A percentile compares a stretch with the other conserved stretches of the same genome.
Conservation (phyloP, 1,140 invertebrate genomes). For the Aphelinus certus region DNA sequence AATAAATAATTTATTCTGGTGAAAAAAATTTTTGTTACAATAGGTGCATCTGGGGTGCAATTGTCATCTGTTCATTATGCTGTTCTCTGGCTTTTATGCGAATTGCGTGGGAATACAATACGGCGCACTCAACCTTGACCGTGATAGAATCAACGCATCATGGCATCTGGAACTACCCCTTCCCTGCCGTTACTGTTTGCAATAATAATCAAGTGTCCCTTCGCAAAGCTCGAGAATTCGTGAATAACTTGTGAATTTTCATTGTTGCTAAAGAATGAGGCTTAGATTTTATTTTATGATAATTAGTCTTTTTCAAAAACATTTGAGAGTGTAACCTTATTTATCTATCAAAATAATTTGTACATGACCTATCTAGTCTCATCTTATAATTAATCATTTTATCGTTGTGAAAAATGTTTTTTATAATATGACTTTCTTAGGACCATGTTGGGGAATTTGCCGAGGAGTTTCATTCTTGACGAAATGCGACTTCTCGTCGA, state of each 20-base stretch:
- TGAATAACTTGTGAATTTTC: conserved; percentile 63
- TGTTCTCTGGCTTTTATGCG: conserved; percentile 60
- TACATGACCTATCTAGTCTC: no score
- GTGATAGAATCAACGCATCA: conserved; percentile 76
- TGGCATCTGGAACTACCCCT: conserved; percentile 76
- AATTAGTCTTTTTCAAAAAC: no score
- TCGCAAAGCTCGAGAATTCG: conserved; percentile 57
- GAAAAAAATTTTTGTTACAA: conserved; percentile 13
- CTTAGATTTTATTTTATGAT: no score
- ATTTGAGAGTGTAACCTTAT: no score
- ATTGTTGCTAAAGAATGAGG: no score
- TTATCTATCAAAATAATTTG: no score
- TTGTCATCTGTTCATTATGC: conserved; percentile 60
- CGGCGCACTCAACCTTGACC: conserved; percentile 61
- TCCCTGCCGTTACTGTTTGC: conserved; percentile 77
- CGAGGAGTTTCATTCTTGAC: conserved; percentile 45
- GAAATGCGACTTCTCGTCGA: conserved; percentile 48
- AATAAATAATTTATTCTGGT: no score
- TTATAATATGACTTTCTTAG: conserved; percentile 22
- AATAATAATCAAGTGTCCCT: conserved; percentile 71
- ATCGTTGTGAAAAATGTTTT: no score
- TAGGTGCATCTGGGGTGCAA: conserved; percentile 63
- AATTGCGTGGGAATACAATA: conserved; percentile 63
- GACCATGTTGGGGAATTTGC: conserved; percentile 29
- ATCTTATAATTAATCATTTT: no score